phyloP scores from a whole-genome alignment of 37 sponge, comb jelly and placozoan species.

The Dysidea cf. avara region DNA sequence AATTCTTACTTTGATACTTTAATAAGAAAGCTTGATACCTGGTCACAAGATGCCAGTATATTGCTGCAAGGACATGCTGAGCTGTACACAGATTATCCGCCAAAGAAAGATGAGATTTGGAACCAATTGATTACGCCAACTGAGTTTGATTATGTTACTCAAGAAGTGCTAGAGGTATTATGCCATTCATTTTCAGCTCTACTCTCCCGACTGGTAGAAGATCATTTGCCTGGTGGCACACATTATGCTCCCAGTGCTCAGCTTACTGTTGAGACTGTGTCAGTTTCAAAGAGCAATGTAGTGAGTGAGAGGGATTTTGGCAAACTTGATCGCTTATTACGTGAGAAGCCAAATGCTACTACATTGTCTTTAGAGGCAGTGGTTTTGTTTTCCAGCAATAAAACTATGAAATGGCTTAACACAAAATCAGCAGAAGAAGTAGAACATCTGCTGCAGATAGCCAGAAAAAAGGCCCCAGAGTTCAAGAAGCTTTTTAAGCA shows the following conservation, averaged over 20 bases:
- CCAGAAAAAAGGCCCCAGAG: not conserved
- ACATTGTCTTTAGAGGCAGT: not conserved
- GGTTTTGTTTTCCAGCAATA: conserved; percentile 12
- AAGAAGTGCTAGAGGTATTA: not conserved
- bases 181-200: not conserved
- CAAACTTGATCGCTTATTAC: conserved; percentile 9
- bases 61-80: not conserved
- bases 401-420: conserved; percentile 14
- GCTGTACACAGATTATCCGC: not conserved
- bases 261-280: not conserved
- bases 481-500: not conserved
- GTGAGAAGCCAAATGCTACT: conserved; percentile 26
- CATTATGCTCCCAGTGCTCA: too few species aligned
- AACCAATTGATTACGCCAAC: not conserved
- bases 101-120: not conserved
- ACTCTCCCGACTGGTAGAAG: not conserved
- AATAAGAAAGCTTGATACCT: not conserved
- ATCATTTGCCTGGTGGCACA: not conserved
- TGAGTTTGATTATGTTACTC: not conserved
- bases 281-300: conserved; percentile 18
- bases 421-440: conserved; percentile 1
- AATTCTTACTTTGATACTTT: not conserved
- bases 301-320: conserved; percentile 26
- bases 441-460: not conserved
- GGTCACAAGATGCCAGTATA: not conserved